Conservation (phyloP, 2,797 vertebrate species). For the Apogon hyalosoma region DNA sequence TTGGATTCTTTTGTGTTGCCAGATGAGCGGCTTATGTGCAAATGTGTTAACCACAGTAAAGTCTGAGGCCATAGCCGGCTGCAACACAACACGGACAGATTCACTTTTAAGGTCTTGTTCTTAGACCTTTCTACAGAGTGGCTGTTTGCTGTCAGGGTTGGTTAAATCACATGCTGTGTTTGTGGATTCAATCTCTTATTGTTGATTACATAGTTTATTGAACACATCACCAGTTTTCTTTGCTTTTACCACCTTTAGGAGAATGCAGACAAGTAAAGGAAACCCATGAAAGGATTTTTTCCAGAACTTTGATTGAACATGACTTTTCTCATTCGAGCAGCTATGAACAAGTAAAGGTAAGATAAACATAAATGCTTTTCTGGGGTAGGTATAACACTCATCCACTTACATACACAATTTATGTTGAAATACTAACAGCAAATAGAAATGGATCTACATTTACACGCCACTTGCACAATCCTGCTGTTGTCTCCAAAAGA, state of each 20-base stretch:
- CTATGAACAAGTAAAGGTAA: conserved; percentile 40
- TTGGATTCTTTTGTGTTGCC: neutral
- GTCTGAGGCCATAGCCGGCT: conserved; percentile 8
- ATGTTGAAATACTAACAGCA: neutral
- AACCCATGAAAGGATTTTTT: conserved; percentile 13
- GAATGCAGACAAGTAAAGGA: conserved; percentile 5
- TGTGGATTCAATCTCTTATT: conserved; percentile 38
- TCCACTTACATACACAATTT: conserved; percentile 4
- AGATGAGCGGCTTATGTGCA: neutral
- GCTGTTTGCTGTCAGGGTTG: conserved; percentile 41
- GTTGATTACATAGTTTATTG: conserved; percentile 22
- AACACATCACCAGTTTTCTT: conserved; percentile 18
- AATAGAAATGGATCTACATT: neutral
- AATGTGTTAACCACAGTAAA: conserved; percentile 8
- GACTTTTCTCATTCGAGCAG: conserved; percentile 33
- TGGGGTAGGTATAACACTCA: neutral
- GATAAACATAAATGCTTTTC: conserved; percentile 22
- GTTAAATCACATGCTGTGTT: conserved; percentile 19
- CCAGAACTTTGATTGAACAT: conserved; percentile 3
- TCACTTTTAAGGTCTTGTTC: conserved; percentile 25
- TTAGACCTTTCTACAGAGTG: conserved; percentile 34
- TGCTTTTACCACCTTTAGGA: neutral
- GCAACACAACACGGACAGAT: conserved; percentile 1
- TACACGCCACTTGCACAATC: neutral
- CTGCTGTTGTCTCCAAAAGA: neutral